phyloP scores from a whole-genome alignment of 2,113 vertebrate genomes.

The Meleagris gallopavo region DNA sequence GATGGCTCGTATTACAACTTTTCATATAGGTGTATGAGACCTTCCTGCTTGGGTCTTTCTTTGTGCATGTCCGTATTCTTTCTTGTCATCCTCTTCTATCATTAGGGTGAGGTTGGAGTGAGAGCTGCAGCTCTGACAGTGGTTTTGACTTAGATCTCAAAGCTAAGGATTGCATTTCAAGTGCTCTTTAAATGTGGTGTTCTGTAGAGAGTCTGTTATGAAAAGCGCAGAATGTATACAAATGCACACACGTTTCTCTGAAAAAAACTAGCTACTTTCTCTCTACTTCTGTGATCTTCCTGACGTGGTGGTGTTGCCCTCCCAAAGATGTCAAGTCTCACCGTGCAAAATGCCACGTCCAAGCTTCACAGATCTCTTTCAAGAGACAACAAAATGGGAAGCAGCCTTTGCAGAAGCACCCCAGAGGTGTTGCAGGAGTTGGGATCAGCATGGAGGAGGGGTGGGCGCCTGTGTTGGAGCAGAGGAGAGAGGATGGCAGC shows the following conservation, averaged over 20 bases:
- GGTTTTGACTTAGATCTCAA: background rate
- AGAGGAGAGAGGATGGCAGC: background rate
- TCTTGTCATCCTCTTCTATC: background rate
- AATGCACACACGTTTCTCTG: slow-evolving; percentile 16
- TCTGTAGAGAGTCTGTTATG: background rate
- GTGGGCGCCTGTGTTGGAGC: background rate
- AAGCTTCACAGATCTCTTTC: background rate
- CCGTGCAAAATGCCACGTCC: fast-evolving
- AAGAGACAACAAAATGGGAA: background rate
- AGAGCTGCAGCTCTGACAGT: slow-evolving; percentile 8
- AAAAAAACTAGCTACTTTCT: slow-evolving; percentile 4
- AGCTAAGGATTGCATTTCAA: slow-evolving; percentile 26
- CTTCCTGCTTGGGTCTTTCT: background rate
- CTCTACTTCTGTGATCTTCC: background rate
- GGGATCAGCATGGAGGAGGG: background rate
- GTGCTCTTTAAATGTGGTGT: background rate
- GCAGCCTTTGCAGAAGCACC: background rate
- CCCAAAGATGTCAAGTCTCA: background rate
- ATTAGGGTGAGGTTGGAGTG: background rate
- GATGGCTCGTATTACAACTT: background rate
- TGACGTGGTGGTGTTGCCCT: background rate
- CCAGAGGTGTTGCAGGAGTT: background rate
- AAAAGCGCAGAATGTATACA: slow-evolving; percentile 26
- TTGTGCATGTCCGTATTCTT: background rate
- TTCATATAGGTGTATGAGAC: background rate